phyloP scores from a whole-genome alignment of 1,140 invertebrate genomes.

The Muscidifurax raptorellus region DNA sequence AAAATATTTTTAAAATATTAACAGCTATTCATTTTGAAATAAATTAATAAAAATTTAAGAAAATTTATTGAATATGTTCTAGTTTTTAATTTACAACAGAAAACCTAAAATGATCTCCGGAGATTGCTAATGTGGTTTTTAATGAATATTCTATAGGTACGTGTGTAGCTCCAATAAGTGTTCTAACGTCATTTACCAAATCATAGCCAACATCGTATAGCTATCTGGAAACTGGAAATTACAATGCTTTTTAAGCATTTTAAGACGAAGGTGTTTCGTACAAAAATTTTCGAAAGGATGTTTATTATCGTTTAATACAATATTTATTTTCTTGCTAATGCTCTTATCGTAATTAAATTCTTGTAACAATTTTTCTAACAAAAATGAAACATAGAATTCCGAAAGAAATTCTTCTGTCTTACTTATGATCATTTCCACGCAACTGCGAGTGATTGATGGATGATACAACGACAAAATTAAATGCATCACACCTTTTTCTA shows the following conservation, averaged over 20 bases:
- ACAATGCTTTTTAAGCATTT: conserved; percentile 39
- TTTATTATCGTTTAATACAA: conserved; percentile 35
- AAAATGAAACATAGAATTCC: background rate
- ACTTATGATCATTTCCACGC: conserved; percentile 33
- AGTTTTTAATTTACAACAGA: no score
- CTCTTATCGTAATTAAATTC: conserved; percentile 8
- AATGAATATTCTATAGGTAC: conserved; percentile 27
- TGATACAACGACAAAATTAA: conserved; percentile 48
- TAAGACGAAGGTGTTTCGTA: conserved; percentile 38
- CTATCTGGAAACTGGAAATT: conserved; percentile 34
- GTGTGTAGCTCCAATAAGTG: conserved; percentile 9
- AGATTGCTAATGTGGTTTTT: conserved; percentile 47
- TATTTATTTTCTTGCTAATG: conserved; percentile 29
- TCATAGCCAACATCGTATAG: conserved; percentile 25
- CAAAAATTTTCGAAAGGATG: conserved; percentile 39
- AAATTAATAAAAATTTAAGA: no score
- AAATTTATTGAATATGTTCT: no score
- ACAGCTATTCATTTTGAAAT: no score
- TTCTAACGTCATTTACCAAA: background rate
- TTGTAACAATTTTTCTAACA: conserved; percentile 15
- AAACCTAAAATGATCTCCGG: no score
- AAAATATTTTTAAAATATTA: no score
- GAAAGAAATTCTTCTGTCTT: conserved; percentile 31
- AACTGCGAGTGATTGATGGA: conserved; percentile 24
- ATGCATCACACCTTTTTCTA: background rate